Conservation (phyloP, 2,113 vertebrate genomes). For the Pica pica region DNA sequence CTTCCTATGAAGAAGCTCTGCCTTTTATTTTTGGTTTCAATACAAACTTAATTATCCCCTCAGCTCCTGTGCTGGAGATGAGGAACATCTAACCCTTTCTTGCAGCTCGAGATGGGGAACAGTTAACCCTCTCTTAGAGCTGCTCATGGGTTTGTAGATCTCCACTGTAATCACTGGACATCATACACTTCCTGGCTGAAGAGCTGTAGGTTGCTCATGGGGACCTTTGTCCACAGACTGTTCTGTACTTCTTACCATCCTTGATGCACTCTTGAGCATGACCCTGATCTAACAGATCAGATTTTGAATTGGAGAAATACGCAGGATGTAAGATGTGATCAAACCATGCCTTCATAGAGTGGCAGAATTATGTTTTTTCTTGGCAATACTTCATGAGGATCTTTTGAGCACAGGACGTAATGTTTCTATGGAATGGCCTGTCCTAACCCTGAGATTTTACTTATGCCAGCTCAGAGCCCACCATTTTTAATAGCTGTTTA, state of each 20-base stretch:
- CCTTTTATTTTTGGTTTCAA: neutral
- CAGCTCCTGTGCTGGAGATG: neutral
- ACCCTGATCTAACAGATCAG: neutral
- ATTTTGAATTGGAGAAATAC: neutral
- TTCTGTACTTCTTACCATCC: neutral
- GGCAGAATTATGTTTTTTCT: neutral
- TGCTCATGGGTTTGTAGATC: neutral
- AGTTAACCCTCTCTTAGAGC: neutral
- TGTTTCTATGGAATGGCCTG: neutral
- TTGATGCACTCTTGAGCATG: neutral
- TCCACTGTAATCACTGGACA: neutral
- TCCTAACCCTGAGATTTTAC: neutral
- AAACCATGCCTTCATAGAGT: neutral
- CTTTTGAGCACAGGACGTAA: neutral
- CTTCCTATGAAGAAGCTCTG: neutral
- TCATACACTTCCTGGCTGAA: neutral
- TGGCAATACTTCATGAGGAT: neutral
- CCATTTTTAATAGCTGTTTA: neutral
- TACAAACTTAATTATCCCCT: neutral
- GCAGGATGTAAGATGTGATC: neutral
- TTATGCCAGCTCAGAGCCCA: neutral
- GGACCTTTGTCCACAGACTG: rapidly evolving
- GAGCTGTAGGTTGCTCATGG: neutral
- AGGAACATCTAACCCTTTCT: neutral
- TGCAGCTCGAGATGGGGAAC: neutral